A percentile compares a stretch with the other conserved stretches of the same genome.
Evolutionary conservation across 2,888 invertebrate genomes (phyloP).

Genomic region (Amorpha juglandis): DNA sequence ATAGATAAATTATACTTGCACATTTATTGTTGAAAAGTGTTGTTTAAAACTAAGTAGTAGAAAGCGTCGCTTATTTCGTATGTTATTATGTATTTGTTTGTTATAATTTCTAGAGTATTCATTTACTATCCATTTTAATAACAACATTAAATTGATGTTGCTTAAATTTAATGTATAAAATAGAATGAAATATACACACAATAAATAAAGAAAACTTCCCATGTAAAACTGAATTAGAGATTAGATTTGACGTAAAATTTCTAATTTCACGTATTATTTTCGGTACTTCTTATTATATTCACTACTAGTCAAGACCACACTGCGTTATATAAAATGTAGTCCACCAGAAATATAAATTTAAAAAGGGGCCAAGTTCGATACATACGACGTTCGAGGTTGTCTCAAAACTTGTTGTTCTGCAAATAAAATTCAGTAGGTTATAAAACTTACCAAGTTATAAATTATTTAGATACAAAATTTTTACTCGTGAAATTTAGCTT

Average conservation of each 20-base stretch:
- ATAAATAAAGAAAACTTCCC: conserved; percentile 14
- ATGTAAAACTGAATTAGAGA: conserved; percentile 1
- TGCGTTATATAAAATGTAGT: too few relatives aligned
- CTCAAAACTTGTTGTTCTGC: too few relatives aligned
- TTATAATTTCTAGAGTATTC: background rate
- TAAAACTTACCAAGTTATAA: too few relatives aligned
- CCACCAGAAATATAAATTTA: too few relatives aligned
- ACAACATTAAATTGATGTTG: background rate
- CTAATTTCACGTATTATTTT: background rate
- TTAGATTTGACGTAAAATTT: conserved; percentile 4
- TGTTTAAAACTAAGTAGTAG: conserved; percentile 42
- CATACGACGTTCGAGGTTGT: too few relatives aligned
- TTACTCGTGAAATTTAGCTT: too few relatives aligned
- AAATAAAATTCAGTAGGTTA: too few relatives aligned
- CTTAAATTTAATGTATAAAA: background rate
- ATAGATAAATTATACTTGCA: conserved; percentile 50
- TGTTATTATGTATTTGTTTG: background rate
- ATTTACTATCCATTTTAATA: background rate
- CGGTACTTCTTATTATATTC: background rate
- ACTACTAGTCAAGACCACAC: background rate
- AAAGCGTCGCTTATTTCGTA: conserved; percentile 31
- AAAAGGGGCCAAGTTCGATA: too few relatives aligned
- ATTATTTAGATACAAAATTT: too few relatives aligned
- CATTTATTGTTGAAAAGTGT: conserved; percentile 34
- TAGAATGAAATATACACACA: background rate